Evolutionary conservation across 2,113 vertebrate species (phyloP), one percentile per base, ranked within the genome.

Genomic region (Strigops habroptila): DNA sequence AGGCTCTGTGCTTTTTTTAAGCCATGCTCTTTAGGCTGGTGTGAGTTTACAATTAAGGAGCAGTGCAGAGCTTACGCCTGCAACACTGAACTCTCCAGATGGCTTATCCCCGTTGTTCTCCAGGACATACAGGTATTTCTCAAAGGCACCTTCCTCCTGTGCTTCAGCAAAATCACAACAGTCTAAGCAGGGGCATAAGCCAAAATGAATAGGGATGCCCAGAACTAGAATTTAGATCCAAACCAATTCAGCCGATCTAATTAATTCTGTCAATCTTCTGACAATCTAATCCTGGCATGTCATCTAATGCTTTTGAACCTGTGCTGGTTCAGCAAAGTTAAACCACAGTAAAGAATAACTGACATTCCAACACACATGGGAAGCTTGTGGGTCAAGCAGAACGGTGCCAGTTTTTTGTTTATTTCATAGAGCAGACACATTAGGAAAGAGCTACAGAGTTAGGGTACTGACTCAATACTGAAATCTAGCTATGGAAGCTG

Each of bases 221-320:
- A 76, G 52, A 65, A 73, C 17, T 19, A 64, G 37, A 90, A 83
- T 78, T 52, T 31, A 86, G 55, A 82, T 63, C 23, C 70, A 62
- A 65, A 77, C 28, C 69, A 90, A 65, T 80, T 73, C 80, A 81
- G 24, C 5, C 0, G 0, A 30, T 68, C 48, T 85, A 86, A 96
- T 91, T 95, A 90, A 93, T 91, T 77, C 75, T 90, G 65, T 68
- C 82, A 91, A 33, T 84, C 74, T 85, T 79, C 13, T 48, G 74
- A 76, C 85, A 67, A 17, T 63, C 4, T 1, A 81, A 93, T 78
- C 64, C 48, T 52, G 39, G 68, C 83, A 82, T 9, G 39, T 51
- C 27, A 91, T 41, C 69, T 44, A 81, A 70, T 3, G 7, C 67
- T 83, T 91, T 87, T 4, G 6, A 88, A 88, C 11, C 16, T 57